A percentile compares a stretch with the other conserved stretches of the same genome.
These are phyloP conservation scores for Aromia moschata DNA, from an alignment of 2,888 invertebrate species.

Conservation along the genomic window DNA sequence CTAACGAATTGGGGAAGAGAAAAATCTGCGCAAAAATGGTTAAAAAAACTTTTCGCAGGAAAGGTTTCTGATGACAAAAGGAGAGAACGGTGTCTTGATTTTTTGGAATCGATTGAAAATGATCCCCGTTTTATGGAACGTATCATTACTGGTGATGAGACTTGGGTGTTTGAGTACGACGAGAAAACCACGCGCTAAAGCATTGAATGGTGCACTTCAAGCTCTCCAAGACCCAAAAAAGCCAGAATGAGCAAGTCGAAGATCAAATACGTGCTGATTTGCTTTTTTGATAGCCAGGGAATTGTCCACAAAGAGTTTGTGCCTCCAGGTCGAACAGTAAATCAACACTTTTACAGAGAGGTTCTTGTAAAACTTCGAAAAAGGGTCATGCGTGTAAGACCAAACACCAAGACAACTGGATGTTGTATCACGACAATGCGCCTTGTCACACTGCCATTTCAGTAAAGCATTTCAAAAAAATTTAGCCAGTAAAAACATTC, in stretches of 20 bases:
- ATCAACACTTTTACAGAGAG: conserved; percentile 13
- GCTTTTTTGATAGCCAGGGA: conserved; percentile 14
- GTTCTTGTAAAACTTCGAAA: conserved; percentile 13
- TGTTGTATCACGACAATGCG: background rate
- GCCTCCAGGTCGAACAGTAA: conserved; percentile 9
- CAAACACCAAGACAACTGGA: conserved; percentile 2
- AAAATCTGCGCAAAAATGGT: background rate
- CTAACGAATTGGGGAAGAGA: background rate
- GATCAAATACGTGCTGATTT: no score
- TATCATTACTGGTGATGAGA: background rate
- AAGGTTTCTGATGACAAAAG: background rate
- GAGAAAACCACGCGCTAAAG: conserved; percentile 13
- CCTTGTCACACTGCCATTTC: background rate
- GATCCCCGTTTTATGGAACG: conserved; percentile 1
- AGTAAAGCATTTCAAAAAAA: conserved; percentile 11
- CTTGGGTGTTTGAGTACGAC: background rate
- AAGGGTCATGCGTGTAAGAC: conserved; percentile 16
- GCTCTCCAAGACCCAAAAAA: background rate
- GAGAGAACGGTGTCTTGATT: background rate
- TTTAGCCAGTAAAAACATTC: conserved; percentile 19
- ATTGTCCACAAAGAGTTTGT: conserved; percentile 18
- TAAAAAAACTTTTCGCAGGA: background rate
- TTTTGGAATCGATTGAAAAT: conserved; percentile 8
- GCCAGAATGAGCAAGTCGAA: conserved; percentile 17
- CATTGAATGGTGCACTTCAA: conserved; percentile 7